A percentile compares a stretch with the other conserved stretches of the same genome.
Evolutionary conservation across 2,797 vertebrate genomes (phyloP).

Genomic region (Pseudochirops corinnae): DNA sequence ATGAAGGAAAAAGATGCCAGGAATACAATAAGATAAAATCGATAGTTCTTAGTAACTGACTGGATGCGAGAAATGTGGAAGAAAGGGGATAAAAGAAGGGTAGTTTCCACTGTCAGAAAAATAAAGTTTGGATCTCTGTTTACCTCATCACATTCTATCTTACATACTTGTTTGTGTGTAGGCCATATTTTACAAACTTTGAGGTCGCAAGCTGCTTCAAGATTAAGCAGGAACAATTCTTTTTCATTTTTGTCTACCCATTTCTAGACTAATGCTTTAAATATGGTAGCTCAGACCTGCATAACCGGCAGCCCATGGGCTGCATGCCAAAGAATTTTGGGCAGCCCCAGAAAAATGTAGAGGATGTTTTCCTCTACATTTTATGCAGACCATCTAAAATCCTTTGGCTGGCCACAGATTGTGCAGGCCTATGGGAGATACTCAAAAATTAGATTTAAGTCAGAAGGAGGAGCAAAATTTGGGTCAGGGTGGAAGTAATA

Average conservation of each 20-base stretch:
- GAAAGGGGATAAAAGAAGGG: not conserved
- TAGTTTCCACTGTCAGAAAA: not conserved
- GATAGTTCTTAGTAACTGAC: not conserved
- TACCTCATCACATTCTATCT: not conserved
- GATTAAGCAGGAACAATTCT: not conserved
- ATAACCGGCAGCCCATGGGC: too few relatives aligned
- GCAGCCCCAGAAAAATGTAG: too few relatives aligned
- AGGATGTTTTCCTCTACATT: too few relatives aligned
- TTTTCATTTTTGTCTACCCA: not conserved
- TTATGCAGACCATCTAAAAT: too few relatives aligned
- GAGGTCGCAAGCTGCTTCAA: not conserved
- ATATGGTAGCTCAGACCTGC: not conserved
- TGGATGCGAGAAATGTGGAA: not conserved
- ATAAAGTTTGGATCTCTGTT: not conserved
- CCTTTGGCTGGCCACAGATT: too few relatives aligned
- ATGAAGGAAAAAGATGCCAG: conserved; percentile 1
- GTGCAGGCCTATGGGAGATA: too few relatives aligned
- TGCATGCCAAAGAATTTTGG: too few relatives aligned
- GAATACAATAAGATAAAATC: conserved; percentile 5
- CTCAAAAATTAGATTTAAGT: not conserved
- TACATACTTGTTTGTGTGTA: not conserved
- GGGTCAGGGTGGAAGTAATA: not conserved
- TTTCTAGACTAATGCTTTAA: not conserved
- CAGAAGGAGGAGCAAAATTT: not conserved
- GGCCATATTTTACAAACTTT: not conserved